Evolutionary conservation across 2,888 invertebrate species (phyloP).

Genomic region (Acrobasis repandana): DNA sequence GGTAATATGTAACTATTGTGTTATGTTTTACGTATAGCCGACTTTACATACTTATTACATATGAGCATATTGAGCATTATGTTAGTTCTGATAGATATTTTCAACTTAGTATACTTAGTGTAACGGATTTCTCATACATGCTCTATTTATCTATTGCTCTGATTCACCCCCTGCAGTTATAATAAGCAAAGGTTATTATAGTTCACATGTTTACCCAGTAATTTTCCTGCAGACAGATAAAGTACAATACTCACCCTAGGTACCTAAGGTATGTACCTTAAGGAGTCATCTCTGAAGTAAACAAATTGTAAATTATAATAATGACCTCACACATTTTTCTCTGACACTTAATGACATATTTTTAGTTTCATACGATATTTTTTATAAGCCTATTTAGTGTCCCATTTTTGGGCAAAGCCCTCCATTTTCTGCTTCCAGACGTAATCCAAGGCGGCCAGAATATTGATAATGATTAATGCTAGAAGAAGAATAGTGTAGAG

Average conservation of each 20-base stretch:
- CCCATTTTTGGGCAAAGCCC: too few relatives aligned
- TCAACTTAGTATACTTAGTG: too few relatives aligned
- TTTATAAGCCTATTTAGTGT: too few relatives aligned
- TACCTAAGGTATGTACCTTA: constrained; percentile 16
- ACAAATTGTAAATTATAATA: background rate
- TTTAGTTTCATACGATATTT: background rate
- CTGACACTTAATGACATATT: background rate
- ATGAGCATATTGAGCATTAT: too few relatives aligned
- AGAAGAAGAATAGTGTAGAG: too few relatives aligned
- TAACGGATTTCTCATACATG: background rate
- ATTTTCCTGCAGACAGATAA: constrained; percentile 17
- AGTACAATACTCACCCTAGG: constrained; percentile 4
- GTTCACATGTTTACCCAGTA: constrained; percentile 12
- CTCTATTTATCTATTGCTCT: constrained; percentile 1
- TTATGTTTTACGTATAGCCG: too few relatives aligned
- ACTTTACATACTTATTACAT: too few relatives aligned
- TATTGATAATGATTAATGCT: too few relatives aligned
- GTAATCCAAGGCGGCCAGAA: too few relatives aligned
- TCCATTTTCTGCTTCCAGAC: too few relatives aligned
- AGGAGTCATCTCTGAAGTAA: constrained; percentile 11
- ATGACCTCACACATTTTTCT: constrained; percentile 1
- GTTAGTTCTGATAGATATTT: too few relatives aligned
- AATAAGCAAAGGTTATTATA: background rate
- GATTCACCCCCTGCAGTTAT: constrained; percentile 1
- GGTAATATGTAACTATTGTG: too few relatives aligned